A percentile compares a stretch with the other conserved stretches of the same genome.
Evolutionary conservation across 2,888 invertebrate species (phyloP).

Genomic region (Polydrusus pterygomalis): DNA sequence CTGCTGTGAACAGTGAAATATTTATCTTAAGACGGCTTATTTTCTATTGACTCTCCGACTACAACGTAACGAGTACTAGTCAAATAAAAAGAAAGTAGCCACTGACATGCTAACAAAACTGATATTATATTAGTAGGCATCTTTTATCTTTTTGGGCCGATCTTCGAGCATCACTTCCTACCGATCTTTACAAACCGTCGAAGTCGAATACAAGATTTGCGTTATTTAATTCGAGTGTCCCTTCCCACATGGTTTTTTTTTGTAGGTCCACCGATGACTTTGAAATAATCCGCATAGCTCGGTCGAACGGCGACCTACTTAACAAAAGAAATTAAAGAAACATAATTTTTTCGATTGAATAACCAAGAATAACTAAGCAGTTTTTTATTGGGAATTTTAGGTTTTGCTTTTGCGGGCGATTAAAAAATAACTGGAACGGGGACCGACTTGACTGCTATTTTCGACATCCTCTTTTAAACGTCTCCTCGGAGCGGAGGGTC

Average conservation of each 20-base stretch:
- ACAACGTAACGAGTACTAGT: slow-evolving; percentile 1
- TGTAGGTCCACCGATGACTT: slow-evolving; percentile 40
- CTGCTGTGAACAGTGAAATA: too few species aligned
- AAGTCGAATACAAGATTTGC: slow-evolving; percentile 39
- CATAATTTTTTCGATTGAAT: slow-evolving; percentile 52
- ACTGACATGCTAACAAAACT: slow-evolving; percentile 10
- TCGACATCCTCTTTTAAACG: slow-evolving; percentile 24
- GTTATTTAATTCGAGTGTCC: slow-evolving; percentile 42
- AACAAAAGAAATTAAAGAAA: slow-evolving; percentile 53
- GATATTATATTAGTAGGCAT: slow-evolving; percentile 29
- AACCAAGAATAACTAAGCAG: slow-evolving; percentile 45
- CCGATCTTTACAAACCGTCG: slow-evolving; percentile 32
- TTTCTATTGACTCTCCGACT: not conserved
- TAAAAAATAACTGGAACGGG: slow-evolving; percentile 40
- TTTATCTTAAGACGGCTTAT: too few species aligned
- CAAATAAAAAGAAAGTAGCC: slow-evolving; percentile 25
- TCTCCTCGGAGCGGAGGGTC: slow-evolving; percentile 29
- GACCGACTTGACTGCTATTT: slow-evolving; percentile 37
- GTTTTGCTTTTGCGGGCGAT: slow-evolving; percentile 20
- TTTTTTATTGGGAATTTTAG: slow-evolving; percentile 39
- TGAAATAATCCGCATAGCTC: slow-evolving; percentile 50
- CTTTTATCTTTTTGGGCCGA: slow-evolving; percentile 46
- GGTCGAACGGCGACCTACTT: slow-evolving; percentile 47
- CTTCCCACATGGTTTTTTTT: slow-evolving; percentile 47
- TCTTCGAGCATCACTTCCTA: slow-evolving; percentile 46